Base-by-base conservation (phyloP, 1,140 invertebrate species). In the Bombus fervidus region DNA sequence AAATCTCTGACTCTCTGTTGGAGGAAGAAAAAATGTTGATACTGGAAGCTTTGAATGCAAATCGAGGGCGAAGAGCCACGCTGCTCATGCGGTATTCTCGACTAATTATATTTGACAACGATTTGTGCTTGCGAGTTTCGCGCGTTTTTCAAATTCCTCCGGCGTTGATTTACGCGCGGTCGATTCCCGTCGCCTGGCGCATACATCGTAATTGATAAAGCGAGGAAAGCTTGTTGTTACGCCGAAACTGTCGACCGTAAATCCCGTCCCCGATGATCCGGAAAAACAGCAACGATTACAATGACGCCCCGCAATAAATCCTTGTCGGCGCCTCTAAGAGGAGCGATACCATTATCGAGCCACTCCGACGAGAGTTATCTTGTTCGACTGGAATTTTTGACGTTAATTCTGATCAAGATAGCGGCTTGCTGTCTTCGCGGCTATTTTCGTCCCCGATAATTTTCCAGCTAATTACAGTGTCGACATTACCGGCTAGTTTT, bases 21-120 rank as follows among this genome's bases (percentile, higher is more conserved):
- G n/a, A n/a, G 37, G 3, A 62, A 39, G 80, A 10, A 8, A 28
- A 4, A 53, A 53, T 13, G 13, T 0, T 53, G 47, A 53, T 22
- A 22, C 18, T 53, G 68, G 37, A 13, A 37, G 37, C 18, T 39
- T 34, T 12, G 22, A 76, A 57, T 66, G 62, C 15, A 76, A 37
- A 3, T 82, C 59, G 72, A 2, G 71, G 9, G 22, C 18, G 39
- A 41, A 73, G 57, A 8, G 37, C 6, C 62, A 8, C 47, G 47
- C 1, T 22, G 47, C 18, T 53, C 18, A 0, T 22, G 6, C 47
- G 47, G 47, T 53, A 53, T 1, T 13, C 1, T 10, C 5, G 76
- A 68, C 83, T 84, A 84, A 84, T 84, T 84, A 84, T 79, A 84
- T 84, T 84, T 72, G 83, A 84, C 83, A 72, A 37, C 66, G 68